These are phyloP conservation scores for Ceratoteleas bidentatus DNA, from an alignment of 1,140 invertebrate genomes.

Conservation along the genomic window DNA sequence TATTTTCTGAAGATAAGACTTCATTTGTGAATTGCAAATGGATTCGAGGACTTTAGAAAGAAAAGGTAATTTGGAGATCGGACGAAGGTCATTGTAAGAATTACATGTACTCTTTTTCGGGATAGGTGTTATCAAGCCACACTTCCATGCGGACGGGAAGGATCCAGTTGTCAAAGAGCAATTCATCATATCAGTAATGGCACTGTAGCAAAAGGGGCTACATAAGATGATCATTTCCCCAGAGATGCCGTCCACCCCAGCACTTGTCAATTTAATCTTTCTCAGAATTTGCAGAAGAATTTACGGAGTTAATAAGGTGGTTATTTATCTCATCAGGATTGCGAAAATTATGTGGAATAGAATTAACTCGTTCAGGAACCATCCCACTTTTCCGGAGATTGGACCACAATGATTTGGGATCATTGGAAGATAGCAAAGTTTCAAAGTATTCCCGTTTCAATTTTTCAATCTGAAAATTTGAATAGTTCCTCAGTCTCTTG, in stretches of 20 bases:
- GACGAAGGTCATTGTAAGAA: not conserved
- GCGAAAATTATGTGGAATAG: not conserved
- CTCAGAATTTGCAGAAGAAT: not conserved
- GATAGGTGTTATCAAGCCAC: not conserved
- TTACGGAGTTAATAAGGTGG: no score
- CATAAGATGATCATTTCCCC: not conserved
- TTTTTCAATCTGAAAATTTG: not conserved
- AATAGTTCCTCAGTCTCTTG: not conserved
- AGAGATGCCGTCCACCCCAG: not conserved
- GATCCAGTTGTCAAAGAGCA: not conserved
- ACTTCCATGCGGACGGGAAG: not conserved
- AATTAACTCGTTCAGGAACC: not conserved
- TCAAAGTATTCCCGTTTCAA: not conserved
- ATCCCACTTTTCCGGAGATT: not conserved
- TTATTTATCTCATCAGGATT: not conserved
- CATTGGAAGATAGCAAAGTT: not conserved
- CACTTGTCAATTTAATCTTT: constrained; percentile 1
- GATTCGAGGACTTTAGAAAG: not conserved
- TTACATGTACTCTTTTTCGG: not conserved
- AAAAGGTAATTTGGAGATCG: not conserved
- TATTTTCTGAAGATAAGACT: not conserved
- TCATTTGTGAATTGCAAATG: not conserved
- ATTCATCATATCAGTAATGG: not conserved
- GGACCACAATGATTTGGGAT: not conserved
- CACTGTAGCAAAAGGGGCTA: not conserved